Conservation (phyloP, 2,113 vertebrate genomes). For the Tretioscincus oriximinensis region DNA sequence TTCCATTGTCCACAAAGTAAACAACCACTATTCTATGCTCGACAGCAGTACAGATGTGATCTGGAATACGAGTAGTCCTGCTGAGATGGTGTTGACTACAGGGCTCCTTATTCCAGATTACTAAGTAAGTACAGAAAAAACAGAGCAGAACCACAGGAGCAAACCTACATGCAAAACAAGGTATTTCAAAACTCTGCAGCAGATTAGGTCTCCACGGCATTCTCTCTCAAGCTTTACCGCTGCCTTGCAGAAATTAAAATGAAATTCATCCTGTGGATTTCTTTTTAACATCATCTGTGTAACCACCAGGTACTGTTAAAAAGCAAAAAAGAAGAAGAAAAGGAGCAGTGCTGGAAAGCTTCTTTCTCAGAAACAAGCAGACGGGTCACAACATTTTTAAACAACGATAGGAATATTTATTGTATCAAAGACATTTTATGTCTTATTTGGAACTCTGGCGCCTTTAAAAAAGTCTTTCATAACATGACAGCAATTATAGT, state of each 20-base stretch:
- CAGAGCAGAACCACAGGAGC: conserved; percentile 65
- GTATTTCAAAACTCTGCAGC: conserved; percentile 68
- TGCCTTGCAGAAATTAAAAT: conserved; percentile 75
- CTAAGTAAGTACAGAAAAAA: too few relatives aligned
- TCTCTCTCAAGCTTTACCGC: conserved; percentile 74
- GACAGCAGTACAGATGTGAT: too few relatives aligned
- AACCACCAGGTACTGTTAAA: conserved; percentile 66
- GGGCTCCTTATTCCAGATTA: conserved; percentile 33
- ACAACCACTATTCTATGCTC: too few relatives aligned
- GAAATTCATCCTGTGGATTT: conserved; percentile 73
- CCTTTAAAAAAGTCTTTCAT: conserved; percentile 86
- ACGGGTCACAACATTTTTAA: conserved; percentile 90
- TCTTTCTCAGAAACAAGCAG: conserved; percentile 86
- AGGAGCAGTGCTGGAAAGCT: conserved; percentile 77
- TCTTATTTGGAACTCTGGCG: conserved; percentile 96
- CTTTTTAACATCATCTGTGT: conserved; percentile 77
- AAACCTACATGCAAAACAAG: conserved; percentile 66
- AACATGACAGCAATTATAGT: conserved; percentile 97
- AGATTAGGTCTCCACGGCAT: conserved; percentile 71
- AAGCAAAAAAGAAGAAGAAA: conserved; percentile 61
- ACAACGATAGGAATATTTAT: conserved; percentile 93
- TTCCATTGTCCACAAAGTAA: too few relatives aligned
- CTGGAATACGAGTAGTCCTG: too few relatives aligned
- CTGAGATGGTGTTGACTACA: too few relatives aligned
- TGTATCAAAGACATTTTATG: conserved; percentile 95